Base-by-base conservation (phyloP, 2,113 vertebrate species). In the Fregata magnificens region DNA sequence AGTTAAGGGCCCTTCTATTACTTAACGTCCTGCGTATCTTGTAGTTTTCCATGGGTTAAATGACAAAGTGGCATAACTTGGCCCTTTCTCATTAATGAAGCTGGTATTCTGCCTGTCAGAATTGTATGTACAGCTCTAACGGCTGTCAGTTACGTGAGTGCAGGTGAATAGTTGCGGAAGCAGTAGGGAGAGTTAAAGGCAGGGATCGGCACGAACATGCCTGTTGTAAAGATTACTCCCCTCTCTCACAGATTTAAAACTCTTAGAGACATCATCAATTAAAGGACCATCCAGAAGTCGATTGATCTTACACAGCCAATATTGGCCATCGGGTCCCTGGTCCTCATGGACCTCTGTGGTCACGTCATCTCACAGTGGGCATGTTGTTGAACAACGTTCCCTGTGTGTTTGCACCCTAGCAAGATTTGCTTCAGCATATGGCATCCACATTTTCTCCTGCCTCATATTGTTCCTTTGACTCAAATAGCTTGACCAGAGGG, bases 1-100 rank as follows among this genome's bases (percentile, higher is more conserved):
- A 98, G 97, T 94, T 96, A 96, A 98, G 97, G 98, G 98, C 98
- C 98, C 98, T 96, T 97, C 97, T 97, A 88, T 96, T 97, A 98
- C 76, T 90, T 95, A 90, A 97, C 21, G 91, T 97, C 97, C 98
- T 97, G 97, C 79, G 93, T 98, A 98, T 98, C 98, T 98, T 97
- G 97, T 98, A 98, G 97, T 96, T 98, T 96, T 96, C 85, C 95
- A 88, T 83, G 88, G 82, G 70, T 94, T 92, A 95, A 97, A 97
- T 97, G 97, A 96, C 92, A 93, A 97, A 74, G 88, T 82, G 96
- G 90, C 95, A 7, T 95, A 93, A 85, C 69, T 85, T 86, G 93
- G 91, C 97, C 96, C 94, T 79, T 97, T 86, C 95, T 97, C 86
- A 88, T 97, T 59, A 56, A 65, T 62, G 93, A 94, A 96, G 95